phyloP scores from a whole-genome alignment of 2,888 invertebrate genomes.

The Diabrotica balteata region DNA sequence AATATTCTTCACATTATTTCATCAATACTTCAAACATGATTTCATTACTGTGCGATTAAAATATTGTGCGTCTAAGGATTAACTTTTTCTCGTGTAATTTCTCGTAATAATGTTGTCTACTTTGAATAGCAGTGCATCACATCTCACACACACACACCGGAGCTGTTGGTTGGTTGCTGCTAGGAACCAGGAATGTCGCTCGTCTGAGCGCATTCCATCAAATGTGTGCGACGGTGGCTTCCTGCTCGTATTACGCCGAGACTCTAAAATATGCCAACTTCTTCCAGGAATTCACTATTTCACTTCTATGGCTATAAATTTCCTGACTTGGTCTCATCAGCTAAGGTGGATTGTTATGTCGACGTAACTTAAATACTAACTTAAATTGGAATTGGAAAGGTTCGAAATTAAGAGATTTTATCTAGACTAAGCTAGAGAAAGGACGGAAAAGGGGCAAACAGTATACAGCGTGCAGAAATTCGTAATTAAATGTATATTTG shows the following conservation, averaged over 20 bases:
- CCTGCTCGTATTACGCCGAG: constrained; percentile 53
- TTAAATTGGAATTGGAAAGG: constrained; percentile 24
- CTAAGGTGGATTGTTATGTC: constrained; percentile 39
- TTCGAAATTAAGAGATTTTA: background rate
- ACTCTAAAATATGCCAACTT: constrained; percentile 56
- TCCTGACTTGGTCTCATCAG: constrained; percentile 45
- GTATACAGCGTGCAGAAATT: no score
- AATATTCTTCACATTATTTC: no score
- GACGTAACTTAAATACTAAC: constrained; percentile 15
- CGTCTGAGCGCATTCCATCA: constrained; percentile 57
- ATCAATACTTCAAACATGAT: no score
- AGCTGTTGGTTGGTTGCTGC: constrained; percentile 35
- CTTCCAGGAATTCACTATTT: constrained; percentile 57
- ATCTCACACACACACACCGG: constrained; percentile 24
- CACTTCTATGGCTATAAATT: constrained; percentile 47
- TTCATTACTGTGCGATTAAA: no score
- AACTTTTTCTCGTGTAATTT: constrained; percentile 3
- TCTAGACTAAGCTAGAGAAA: background rate
- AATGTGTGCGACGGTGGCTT: constrained; percentile 47
- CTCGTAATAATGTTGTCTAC: constrained; percentile 16
- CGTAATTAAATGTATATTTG: no score
- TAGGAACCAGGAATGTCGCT: constrained; percentile 54
- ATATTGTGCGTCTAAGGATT: background rate
- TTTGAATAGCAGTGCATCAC: constrained; percentile 47
- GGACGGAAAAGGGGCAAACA: background rate